Conservation (phyloP, 2,797 vertebrate species). For the Xyrichtys novacula region DNA sequence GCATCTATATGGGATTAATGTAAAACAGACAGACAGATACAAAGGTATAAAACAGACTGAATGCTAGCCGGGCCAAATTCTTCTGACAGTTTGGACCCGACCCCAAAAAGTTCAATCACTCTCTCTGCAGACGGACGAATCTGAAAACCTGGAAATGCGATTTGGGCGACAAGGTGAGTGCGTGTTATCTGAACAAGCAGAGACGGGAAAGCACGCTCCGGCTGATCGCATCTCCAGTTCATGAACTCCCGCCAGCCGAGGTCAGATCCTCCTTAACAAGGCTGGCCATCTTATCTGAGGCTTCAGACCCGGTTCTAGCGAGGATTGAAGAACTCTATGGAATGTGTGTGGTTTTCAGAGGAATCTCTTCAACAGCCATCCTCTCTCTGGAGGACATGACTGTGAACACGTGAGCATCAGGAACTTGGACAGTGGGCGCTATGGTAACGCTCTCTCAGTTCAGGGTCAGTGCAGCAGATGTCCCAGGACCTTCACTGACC, state of each 20-base stretch:
- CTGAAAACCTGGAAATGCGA: not conserved
- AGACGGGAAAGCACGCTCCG: not conserved
- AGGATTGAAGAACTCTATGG: not conserved
- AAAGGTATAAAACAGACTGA: not conserved
- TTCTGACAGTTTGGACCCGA: not conserved
- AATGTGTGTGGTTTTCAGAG: not conserved
- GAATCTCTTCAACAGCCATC: not conserved
- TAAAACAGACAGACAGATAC: not conserved
- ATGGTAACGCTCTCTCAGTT: too few species aligned
- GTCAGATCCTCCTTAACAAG: slow-evolving; percentile 20
- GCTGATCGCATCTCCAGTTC: slow-evolving; percentile 21
- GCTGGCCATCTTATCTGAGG: slow-evolving; percentile 24
- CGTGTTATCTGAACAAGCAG: not conserved
- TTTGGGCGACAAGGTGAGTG: not conserved
- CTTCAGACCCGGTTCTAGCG: not conserved
- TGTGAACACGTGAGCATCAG: too few species aligned
- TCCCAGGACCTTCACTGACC: too few species aligned
- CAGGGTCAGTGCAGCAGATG: too few species aligned
- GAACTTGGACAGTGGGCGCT: too few species aligned
- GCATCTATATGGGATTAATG: slow-evolving; percentile 33
- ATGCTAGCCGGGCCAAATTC: not conserved
- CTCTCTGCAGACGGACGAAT: not conserved
- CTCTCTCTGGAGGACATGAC: too few species aligned
- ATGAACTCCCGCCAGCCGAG: slow-evolving; percentile 13
- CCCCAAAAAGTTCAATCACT: not conserved